phyloP scores from a whole-genome alignment of 2,797 vertebrate species.

The Acridotheres tristis region DNA sequence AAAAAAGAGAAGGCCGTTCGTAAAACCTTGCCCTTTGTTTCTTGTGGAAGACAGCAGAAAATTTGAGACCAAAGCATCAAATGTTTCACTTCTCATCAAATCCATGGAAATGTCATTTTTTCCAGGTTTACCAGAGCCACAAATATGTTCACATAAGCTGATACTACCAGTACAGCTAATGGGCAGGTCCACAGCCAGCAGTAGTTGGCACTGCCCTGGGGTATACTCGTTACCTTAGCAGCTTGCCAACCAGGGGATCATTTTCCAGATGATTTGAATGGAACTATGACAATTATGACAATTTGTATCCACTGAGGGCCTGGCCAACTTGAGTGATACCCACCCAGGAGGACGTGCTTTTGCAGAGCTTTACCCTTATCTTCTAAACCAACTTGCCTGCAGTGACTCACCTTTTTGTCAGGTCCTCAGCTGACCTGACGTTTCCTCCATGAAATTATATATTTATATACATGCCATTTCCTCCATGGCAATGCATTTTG shows the following conservation, averaged over 20 bases:
- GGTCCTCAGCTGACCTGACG: not conserved
- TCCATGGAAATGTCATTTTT: slow-evolving; percentile 54
- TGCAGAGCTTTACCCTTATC: not conserved
- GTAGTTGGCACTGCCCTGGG: slow-evolving; percentile 38
- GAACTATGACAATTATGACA: not conserved
- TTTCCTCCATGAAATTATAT: not conserved
- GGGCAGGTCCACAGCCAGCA: slow-evolving; percentile 9
- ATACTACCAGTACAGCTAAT: slow-evolving; percentile 53
- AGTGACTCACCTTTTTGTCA: not conserved
- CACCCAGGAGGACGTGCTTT: not conserved
- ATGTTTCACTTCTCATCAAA: slow-evolving; percentile 60
- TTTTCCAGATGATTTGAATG: slow-evolving; percentile 48
- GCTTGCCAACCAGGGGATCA: not conserved
- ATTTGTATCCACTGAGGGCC: slow-evolving; percentile 8
- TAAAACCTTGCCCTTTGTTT: slow-evolving; percentile 56
- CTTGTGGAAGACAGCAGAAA: slow-evolving; percentile 59
- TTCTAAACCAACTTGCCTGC: not conserved
- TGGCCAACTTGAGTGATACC: not conserved
- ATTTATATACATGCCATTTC: not conserved
- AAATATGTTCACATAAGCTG: slow-evolving; percentile 56
- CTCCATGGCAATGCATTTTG: not conserved
- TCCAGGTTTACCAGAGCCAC: slow-evolving; percentile 57
- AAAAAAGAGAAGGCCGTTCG: not conserved
- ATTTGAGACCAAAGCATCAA: slow-evolving; percentile 52
- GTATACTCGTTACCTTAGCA: slow-evolving; percentile 37